phyloP scores from a whole-genome alignment of 2,888 invertebrate species.

The Heliconius sara region DNA sequence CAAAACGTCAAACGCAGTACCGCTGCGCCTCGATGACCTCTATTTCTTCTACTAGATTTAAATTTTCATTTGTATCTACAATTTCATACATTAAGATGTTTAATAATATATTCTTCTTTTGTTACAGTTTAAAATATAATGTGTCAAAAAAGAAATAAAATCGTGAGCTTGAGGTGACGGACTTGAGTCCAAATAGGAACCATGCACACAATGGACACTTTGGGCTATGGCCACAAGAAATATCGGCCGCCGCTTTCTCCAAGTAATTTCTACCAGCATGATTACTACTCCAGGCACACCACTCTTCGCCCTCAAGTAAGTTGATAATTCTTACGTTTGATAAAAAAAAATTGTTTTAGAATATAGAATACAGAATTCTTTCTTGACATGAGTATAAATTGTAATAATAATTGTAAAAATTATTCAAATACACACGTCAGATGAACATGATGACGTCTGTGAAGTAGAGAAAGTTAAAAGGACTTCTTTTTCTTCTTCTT shows the following conservation, averaged over 20 bases:
- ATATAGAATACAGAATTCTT: too few relatives aligned
- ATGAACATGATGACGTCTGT: too few relatives aligned
- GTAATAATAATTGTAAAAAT: too few relatives aligned
- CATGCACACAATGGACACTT: slow-evolving; percentile 85
- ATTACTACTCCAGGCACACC: slow-evolving; percentile 79
- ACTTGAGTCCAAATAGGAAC: slow-evolving; percentile 41
- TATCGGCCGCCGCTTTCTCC: slow-evolving; percentile 85
- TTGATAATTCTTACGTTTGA: neutral
- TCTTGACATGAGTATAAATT: too few relatives aligned
- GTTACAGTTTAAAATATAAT: slow-evolving; percentile 50
- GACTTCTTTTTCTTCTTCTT: too few relatives aligned
- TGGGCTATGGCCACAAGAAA: slow-evolving; percentile 86
- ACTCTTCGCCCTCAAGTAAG: slow-evolving; percentile 80
- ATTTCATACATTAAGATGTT: neutral
- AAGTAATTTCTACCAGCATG: slow-evolving; percentile 84
- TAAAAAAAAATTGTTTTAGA: neutral
- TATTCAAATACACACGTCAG: neutral
- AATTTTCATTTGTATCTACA: neutral
- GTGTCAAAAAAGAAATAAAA: slow-evolving; percentile 40
- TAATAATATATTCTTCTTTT: slow-evolving; percentile 34
- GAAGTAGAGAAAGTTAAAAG: neutral
- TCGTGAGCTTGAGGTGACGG: slow-evolving; percentile 51
- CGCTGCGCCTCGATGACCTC: too few relatives aligned
- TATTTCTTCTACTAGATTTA: too few relatives aligned
- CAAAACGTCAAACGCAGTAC: too few relatives aligned